A percentile compares a stretch with the other conserved stretches of the same genome.
Conservation (phyloP, 2,797 vertebrate species). For the Halcyon leucocephala region DNA sequence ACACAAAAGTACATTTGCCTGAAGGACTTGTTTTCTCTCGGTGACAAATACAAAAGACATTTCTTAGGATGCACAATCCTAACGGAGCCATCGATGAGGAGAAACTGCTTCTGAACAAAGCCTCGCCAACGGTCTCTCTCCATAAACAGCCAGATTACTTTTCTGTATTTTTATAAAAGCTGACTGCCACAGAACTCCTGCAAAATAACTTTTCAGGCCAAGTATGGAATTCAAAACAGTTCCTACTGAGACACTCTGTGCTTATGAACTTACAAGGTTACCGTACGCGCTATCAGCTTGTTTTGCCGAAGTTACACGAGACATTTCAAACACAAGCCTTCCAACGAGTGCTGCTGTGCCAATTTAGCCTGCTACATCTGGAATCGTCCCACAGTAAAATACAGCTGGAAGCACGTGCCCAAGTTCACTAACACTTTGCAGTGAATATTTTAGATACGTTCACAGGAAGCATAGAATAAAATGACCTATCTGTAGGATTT, state of each 20-base stretch:
- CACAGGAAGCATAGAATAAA: not conserved
- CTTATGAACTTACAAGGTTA: slow-evolving; percentile 68
- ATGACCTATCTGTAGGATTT: not conserved
- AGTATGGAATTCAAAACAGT: slow-evolving; percentile 69
- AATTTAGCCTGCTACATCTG: slow-evolving; percentile 34
- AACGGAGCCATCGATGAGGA: not conserved
- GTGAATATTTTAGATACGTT: not conserved
- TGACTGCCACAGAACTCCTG: slow-evolving; percentile 16
- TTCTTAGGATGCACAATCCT: not conserved
- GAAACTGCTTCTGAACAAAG: not conserved
- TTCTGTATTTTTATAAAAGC: slow-evolving; percentile 18
- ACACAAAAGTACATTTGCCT: not conserved
- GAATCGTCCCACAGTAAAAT: not conserved
- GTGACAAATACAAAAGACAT: not conserved
- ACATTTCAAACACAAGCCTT: slow-evolving; percentile 80
- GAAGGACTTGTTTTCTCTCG: not conserved
- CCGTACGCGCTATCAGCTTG: slow-evolving; percentile 69
- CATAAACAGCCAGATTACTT: not conserved
- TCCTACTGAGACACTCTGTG: slow-evolving; percentile 61
- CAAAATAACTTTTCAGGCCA: slow-evolving; percentile 59
- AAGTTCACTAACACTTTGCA: not conserved
- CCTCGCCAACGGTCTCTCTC: not conserved
- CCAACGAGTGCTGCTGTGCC: slow-evolving; percentile 53
- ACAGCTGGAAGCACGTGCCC: not conserved
- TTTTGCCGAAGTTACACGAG: slow-evolving; percentile 76